These are phyloP conservation scores for Lytechinus pictus DNA, from an alignment of 35 echinoderm and acorn worm species.

Conservation along the genomic window DNA sequence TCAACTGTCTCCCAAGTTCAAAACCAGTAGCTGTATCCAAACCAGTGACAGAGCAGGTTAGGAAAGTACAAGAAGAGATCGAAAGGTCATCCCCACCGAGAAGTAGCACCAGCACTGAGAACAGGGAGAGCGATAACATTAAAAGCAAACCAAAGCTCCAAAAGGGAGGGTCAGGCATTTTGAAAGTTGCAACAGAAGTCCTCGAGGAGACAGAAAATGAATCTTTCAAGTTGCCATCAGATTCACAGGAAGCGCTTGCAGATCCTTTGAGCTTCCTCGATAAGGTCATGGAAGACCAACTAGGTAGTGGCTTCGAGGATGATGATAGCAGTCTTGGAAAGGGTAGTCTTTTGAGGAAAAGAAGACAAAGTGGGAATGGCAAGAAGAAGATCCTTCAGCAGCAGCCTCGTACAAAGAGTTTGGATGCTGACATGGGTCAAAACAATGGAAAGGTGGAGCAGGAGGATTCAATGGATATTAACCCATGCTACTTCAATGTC, in stretches of 20 bases:
- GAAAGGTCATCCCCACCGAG: not conserved
- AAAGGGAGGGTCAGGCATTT: conserved; percentile 50
- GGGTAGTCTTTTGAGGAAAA: not conserved
- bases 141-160: conserved; percentile 44
- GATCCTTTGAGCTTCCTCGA: conserved; percentile 80
- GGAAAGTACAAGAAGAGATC: conserved; percentile 53
- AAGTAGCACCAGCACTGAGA: not conserved
- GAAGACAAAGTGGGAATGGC: conserved; percentile 41
- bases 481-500: conserved; percentile 86
- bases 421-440: conserved; percentile 44
- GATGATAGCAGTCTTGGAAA: conserved; percentile 43
- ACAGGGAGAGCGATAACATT: not conserved
- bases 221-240: conserved; percentile 49
- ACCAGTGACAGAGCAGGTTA: conserved; percentile 55
- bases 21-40: not conserved
- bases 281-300: conserved; percentile 63
- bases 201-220: conserved; percentile 60
- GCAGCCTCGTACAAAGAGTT: conserved; percentile 29
- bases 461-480: conserved; percentile 61
- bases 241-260: conserved; percentile 61
- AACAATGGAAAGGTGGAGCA: not conserved
- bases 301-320: conserved; percentile 37
- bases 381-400: conserved; percentile 47
- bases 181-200: conserved; percentile 62
- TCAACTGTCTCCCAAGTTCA: not conserved